Percentiles rank a stretch among this genome's conserved stretches.
These are phyloP conservation scores for Alaudala cheleensis DNA, from an alignment of 2,113 vertebrate species.

Conservation along the genomic window DNA sequence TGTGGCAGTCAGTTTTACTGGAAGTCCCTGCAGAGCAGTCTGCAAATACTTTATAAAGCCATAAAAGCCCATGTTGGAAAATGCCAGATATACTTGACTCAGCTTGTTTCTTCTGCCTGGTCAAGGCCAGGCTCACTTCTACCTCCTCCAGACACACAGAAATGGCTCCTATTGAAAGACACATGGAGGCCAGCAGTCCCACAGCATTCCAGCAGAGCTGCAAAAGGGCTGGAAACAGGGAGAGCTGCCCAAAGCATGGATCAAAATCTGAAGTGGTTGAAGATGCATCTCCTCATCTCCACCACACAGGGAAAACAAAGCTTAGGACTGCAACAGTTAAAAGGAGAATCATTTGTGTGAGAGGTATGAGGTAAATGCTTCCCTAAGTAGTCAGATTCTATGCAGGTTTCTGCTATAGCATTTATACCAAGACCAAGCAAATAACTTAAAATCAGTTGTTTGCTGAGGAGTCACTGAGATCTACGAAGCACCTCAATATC, in stretches of 20 bases:
- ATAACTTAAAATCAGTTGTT: not conserved
- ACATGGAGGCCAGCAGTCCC: not conserved
- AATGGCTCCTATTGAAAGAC: not conserved
- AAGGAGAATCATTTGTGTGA: not conserved
- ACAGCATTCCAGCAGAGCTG: not conserved
- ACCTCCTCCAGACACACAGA: not conserved
- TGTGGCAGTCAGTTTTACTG: not conserved
- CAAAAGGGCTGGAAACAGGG: not conserved
- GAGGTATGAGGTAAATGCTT: not conserved
- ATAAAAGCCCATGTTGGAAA: not conserved
- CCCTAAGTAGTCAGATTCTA: not conserved
- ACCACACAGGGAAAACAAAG: not conserved
- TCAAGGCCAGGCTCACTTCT: not conserved
- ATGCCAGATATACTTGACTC: not conserved
- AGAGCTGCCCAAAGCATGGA: not conserved
- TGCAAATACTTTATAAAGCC: not conserved
- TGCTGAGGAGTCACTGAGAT: not conserved
- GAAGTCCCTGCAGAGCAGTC: not conserved
- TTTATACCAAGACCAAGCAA: not conserved
- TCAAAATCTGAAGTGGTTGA: not conserved
- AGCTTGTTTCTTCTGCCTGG: not conserved
- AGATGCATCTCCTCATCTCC: not conserved
- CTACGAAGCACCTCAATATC: not conserved
- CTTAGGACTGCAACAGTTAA: rapidly evolving
- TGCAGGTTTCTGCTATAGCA: not conserved